These are phyloP conservation scores for Centruroides vittatus DNA, from an alignment of 1,140 invertebrate species.

Conservation along the genomic window DNA sequence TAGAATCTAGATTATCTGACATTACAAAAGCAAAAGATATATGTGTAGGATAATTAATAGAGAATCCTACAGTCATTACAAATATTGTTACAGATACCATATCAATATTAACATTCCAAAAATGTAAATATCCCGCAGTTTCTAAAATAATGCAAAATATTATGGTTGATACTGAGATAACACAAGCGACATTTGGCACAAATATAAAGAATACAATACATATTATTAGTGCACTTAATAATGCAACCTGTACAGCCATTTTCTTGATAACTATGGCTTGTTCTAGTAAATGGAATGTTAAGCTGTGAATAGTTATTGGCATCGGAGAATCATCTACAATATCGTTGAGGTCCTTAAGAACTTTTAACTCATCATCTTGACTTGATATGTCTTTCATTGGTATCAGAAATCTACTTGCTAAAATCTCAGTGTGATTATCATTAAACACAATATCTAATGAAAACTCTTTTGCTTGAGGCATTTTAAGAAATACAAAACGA, in stretches of 20 bases:
- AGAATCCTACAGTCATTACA: conserved; percentile 97
- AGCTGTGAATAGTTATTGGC: too few relatives aligned
- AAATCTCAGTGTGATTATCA: conserved; percentile 50
- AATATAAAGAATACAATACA: conserved; percentile 92
- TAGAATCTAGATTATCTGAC: conserved; percentile 30
- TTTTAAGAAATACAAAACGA: conserved; percentile 43
- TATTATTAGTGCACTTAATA: conserved; percentile 84
- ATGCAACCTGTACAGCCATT: conserved; percentile 80
- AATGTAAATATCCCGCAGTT: conserved; percentile 89
- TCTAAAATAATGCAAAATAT: conserved; percentile 92
- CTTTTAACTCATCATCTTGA: background rate
- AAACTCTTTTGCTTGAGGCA: conserved; percentile 40
- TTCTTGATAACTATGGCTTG: conserved; percentile 86
- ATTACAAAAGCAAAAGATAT: conserved; percentile 94
- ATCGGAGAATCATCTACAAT: conserved; percentile 70
- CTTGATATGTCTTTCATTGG: too few relatives aligned
- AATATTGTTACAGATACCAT: conserved; percentile 97
- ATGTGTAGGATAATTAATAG: conserved; percentile 91
- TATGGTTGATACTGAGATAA: conserved; percentile 84
- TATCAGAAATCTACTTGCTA: conserved; percentile 72
- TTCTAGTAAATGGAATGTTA: conserved; percentile 68
- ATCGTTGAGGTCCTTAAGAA: conserved; percentile 65
- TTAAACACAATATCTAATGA: conserved; percentile 73
- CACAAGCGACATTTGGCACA: conserved; percentile 83
- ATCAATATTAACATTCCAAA: conserved; percentile 88